Percentiles rank a stretch among this genome's conserved stretches.
These are phyloP conservation scores for Sarcophaga caerulescens DNA, from an alignment of 2,888 invertebrate genomes.

Conservation along the genomic window DNA sequence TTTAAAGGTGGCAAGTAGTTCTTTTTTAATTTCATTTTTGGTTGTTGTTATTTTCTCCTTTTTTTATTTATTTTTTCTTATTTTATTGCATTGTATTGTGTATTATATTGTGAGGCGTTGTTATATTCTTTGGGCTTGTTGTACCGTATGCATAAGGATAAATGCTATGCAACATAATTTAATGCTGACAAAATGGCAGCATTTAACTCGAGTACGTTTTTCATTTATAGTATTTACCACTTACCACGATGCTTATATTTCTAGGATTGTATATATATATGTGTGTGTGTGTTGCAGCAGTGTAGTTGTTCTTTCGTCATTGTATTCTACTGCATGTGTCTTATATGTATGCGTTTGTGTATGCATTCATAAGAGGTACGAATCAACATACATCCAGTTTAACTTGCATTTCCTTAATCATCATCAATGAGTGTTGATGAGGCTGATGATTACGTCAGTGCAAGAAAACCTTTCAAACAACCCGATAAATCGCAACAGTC, in stretches of 20 bases:
- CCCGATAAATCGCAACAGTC: no score
- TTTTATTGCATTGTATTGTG: slow-evolving; percentile 40
- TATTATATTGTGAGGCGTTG: not conserved
- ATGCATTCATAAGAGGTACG: not conserved
- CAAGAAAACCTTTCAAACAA: not conserved
- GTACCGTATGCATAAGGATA: slow-evolving; percentile 30
- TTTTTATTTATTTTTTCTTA: not conserved
- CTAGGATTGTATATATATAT: not conserved
- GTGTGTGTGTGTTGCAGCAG: not conserved
- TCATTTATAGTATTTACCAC: slow-evolving; percentile 34
- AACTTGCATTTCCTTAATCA: slow-evolving; percentile 56
- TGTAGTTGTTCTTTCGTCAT: not conserved
- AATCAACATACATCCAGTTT: slow-evolving; percentile 16
- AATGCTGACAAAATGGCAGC: slow-evolving; percentile 47
- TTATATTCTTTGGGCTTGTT: slow-evolving; percentile 20
- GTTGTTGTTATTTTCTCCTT: slow-evolving; percentile 10
- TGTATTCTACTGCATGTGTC: not conserved
- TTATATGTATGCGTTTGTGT: not conserved
- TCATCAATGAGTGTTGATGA: slow-evolving; percentile 50
- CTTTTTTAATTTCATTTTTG: slow-evolving; percentile 11
- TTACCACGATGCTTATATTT: not conserved
- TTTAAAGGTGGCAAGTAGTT: slow-evolving; percentile 40
- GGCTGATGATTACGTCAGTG: slow-evolving; percentile 40
- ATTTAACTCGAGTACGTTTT: slow-evolving; percentile 58
- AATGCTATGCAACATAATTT: slow-evolving; percentile 47